Evolutionary conservation across 35 echinoderm and acorn worm species (phyloP), one percentile per base, ranked within the genome.

Genomic region (Strongylocentrotus purpuratus): DNA sequence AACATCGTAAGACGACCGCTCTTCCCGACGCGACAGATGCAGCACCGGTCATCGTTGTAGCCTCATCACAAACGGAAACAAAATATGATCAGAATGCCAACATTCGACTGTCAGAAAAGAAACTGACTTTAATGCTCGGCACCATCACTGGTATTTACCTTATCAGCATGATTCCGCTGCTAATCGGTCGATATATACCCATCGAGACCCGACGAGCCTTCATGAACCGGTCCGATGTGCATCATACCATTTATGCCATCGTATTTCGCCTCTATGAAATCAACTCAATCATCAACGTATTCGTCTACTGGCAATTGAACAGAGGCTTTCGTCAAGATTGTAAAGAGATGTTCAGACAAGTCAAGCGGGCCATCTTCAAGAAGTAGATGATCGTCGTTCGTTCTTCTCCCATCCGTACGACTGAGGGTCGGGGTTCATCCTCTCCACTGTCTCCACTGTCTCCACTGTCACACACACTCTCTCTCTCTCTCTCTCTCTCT

Each of bases 291-390:
- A 58, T 58, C 48, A 93, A 93, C 6, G 0, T 93, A 6, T 93
- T 93, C 31, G n/a, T 93, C 48, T 93, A 93, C 48, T 93, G 91
- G 91, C 45, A 14, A 47, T 31, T 93, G 47, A 93, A 93, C 48
- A 48, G 13, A 45, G 7, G 46, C 14, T 93, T 93, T n/a, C 91
- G 91, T 93, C 46, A 32, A 11, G 91, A 93, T 93, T 93, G 91
- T 93, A 50, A 93, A 89, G 87, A 35, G 4, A 35, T 89, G 4
- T 89, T 89, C 20, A 17, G 14, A 32, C 32, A 10, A 15, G 32
- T 89, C 32, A 12, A 14, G 22, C 65, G 0, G 1, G 2, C 65
- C 4, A n/a, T 78, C 65, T 78, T 78, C 65, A 78, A 28, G 28
- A 78, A 8, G 22, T 28, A 78, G 65, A 28, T 25, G 50, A 55